phyloP scores from a whole-genome alignment of 1,140 invertebrate genomes.

The Zaprionus kolodkinae region DNA sequence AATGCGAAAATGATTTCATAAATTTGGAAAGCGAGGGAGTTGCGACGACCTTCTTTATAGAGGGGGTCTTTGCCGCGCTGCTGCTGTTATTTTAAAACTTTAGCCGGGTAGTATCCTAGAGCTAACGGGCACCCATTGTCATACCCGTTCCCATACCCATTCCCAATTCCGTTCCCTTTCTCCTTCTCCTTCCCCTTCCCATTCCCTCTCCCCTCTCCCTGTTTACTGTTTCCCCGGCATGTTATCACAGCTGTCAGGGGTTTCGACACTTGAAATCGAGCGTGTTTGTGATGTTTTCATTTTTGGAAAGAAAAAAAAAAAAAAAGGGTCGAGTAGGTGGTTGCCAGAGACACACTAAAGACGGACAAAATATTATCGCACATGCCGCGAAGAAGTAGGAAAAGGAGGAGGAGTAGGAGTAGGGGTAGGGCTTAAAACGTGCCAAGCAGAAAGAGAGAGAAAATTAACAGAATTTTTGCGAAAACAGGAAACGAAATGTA shows the following conservation, averaged over 20 bases:
- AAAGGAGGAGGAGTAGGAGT: not conserved
- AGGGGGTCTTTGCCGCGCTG: not conserved
- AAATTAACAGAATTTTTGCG: slow-evolving; percentile 55
- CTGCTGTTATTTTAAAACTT: slow-evolving; percentile 64
- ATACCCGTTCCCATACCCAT: slow-evolving; percentile 57
- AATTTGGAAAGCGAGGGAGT: slow-evolving; percentile 13
- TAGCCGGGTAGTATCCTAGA: slow-evolving; percentile 9
- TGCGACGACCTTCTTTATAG: too few species aligned
- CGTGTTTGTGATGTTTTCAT: slow-evolving; percentile 72
- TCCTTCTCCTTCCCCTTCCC: not conserved
- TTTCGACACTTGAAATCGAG: slow-evolving; percentile 81
- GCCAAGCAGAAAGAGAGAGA: slow-evolving; percentile 15
- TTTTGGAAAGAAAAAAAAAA: slow-evolving; percentile 26
- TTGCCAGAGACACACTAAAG: slow-evolving; percentile 26
- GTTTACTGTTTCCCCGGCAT: slow-evolving; percentile 11
- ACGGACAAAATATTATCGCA: slow-evolving; percentile 50
- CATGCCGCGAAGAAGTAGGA: not conserved
- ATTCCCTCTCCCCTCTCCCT: too few species aligned
- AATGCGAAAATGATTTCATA: slow-evolving; percentile 75
- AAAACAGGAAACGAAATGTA: slow-evolving; percentile 75
- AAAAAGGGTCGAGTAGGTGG: slow-evolving; percentile 55
- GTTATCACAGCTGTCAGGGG: slow-evolving; percentile 79
- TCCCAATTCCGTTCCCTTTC: slow-evolving; percentile 51
- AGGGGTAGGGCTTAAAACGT: slow-evolving; percentile 35
- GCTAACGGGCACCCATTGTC: slow-evolving; percentile 25